Percentiles rank a stretch among this genome's conserved stretches.
Evolutionary conservation across 1,140 invertebrate genomes (phyloP).

Genomic region (Pseudomyrmex sp.): DNA sequence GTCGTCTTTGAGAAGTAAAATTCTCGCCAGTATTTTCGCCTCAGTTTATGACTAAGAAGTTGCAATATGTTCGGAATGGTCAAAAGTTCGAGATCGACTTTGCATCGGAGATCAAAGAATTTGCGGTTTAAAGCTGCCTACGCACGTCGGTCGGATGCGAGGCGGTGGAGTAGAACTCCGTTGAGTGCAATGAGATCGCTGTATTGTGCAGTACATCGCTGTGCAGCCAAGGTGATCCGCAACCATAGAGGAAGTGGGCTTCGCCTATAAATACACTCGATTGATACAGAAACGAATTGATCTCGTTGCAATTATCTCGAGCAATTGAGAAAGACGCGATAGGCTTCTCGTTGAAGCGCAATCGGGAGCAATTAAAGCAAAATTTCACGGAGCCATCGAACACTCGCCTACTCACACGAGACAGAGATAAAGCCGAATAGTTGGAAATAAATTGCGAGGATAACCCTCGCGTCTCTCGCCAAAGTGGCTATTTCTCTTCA

Average conservation of each 20-base stretch:
- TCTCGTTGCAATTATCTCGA: slow-evolving; percentile 17
- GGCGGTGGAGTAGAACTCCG: background rate
- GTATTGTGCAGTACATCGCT: background rate
- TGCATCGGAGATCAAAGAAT: slow-evolving; percentile 35
- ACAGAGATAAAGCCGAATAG: background rate
- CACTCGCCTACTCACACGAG: background rate
- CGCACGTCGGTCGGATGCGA: background rate
- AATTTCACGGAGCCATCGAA: slow-evolving; percentile 1
- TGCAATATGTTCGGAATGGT: slow-evolving; percentile 10
- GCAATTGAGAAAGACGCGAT: slow-evolving; percentile 17
- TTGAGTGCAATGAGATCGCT: background rate
- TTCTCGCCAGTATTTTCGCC: background rate
- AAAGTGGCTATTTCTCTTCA: slow-evolving; percentile 32
- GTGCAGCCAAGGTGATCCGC: background rate
- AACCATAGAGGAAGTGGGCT: background rate
- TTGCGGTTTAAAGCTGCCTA: slow-evolving; percentile 20
- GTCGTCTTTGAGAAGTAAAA: background rate
- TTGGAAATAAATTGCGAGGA: background rate
- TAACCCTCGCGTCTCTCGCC: background rate
- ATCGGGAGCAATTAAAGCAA: background rate
- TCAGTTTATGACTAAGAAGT: background rate
- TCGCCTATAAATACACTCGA: slow-evolving; percentile 18
- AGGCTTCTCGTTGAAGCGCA: slow-evolving; percentile 5
- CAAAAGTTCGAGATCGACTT: slow-evolving; percentile 35
- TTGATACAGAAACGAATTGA: slow-evolving; percentile 7